phyloP scores from a whole-genome alignment of 1,140 invertebrate species.

The Heliconius nattereri region DNA sequence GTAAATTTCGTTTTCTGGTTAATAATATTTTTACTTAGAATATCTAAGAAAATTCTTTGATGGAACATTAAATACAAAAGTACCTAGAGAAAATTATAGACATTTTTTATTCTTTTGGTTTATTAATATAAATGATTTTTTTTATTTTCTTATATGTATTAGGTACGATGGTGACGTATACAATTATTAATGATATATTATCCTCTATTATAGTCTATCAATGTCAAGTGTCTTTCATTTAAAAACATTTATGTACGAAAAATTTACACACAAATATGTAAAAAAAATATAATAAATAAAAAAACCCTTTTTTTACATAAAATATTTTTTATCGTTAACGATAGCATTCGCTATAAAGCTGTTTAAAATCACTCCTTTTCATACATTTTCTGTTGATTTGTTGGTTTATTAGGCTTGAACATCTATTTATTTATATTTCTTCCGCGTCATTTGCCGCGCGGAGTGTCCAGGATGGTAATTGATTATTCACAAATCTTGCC shows the following conservation, averaged over 20 bases:
- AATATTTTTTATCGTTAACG: not conserved
- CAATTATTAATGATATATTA: too few relatives aligned
- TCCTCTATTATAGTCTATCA: too few relatives aligned
- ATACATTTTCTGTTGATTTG: not conserved
- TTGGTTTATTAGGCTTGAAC: constrained; percentile 4
- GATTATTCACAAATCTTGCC: constrained; percentile 24
- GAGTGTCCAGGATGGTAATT: constrained; percentile 20
- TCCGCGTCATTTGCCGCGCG: constrained; percentile 18
- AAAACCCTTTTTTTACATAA: not conserved
- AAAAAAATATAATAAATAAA: not conserved
- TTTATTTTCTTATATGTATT: too few relatives aligned
- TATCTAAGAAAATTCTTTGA: not conserved
- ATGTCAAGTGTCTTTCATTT: too few relatives aligned
- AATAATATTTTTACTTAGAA: not conserved
- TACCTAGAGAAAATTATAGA: not conserved
- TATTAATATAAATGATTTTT: too few relatives aligned
- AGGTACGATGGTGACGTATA: too few relatives aligned
- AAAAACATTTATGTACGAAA: too few relatives aligned
- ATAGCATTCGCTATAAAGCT: not conserved
- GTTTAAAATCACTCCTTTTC: not conserved
- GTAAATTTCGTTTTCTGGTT: not conserved
- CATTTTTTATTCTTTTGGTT: not conserved
- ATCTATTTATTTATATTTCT: constrained; percentile 23
- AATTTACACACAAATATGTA: too few relatives aligned
- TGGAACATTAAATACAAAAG: not conserved